Percentiles rank a stretch among this genome's conserved stretches.
Conservation (phyloP, 2,888 invertebrate species). For the Mellilla xanthometata region DNA sequence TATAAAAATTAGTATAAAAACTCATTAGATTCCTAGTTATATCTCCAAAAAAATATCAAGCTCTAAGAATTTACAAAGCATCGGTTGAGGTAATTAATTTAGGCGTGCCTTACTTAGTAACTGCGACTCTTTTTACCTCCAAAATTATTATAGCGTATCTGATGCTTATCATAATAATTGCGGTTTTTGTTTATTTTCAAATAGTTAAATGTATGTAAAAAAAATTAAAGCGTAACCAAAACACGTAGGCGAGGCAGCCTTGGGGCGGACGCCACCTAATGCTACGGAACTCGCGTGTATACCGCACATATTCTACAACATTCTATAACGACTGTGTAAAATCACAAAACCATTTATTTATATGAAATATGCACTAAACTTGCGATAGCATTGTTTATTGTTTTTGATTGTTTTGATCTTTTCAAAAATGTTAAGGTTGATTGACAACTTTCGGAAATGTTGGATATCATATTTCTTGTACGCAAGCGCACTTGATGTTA, state of each 20-base stretch:
- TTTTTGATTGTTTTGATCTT: constrained; percentile 10
- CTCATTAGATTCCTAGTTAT: too few relatives aligned
- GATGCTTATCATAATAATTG: neutral
- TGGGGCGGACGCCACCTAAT: constrained; percentile 27
- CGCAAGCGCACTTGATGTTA: too few relatives aligned
- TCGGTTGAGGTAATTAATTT: too few relatives aligned
- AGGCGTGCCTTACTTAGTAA: too few relatives aligned
- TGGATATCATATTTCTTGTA: neutral
- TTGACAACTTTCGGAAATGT: constrained; percentile 3
- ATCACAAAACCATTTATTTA: constrained; percentile 17
- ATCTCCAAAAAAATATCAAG: too few relatives aligned
- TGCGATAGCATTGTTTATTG: constrained; percentile 9
- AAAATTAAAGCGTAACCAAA: neutral
- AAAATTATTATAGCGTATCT: too few relatives aligned
- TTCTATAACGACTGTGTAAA: constrained; percentile 5
- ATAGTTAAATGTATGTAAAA: neutral
- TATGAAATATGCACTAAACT: constrained; percentile 14
- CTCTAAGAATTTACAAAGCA: too few relatives aligned
- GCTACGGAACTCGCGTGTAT: too few relatives aligned
- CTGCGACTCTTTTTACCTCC: too few relatives aligned
- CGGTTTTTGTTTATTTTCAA: neutral
- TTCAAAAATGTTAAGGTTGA: constrained; percentile 21
- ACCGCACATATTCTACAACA: neutral
- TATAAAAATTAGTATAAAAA: too few relatives aligned
- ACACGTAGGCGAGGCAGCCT: constrained; percentile 35